phyloP scores from a whole-genome alignment of 2,888 invertebrate species.

The Crioceris asparagi region DNA sequence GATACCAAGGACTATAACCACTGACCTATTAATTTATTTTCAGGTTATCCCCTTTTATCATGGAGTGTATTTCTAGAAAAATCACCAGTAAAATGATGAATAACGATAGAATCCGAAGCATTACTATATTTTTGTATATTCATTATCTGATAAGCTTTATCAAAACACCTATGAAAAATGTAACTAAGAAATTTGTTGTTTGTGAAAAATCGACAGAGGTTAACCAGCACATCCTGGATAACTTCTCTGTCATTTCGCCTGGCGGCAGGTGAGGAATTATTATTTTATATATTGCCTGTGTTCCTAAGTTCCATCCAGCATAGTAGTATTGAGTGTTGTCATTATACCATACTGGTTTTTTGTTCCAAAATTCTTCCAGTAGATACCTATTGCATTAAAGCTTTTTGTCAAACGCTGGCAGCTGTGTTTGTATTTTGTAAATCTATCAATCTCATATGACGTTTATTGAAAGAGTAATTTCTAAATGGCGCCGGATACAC shows the following conservation, averaged over 20 bases:
- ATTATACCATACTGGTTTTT: no score
- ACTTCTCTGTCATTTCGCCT: slow-evolving; percentile 23
- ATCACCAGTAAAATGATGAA: slow-evolving; percentile 12
- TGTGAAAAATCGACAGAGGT: slow-evolving; percentile 29
- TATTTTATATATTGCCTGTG: slow-evolving; percentile 5
- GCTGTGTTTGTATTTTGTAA: no score
- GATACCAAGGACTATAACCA: no score
- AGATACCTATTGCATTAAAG: no score
- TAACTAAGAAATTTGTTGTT: slow-evolving; percentile 26
- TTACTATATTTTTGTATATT: slow-evolving; percentile 29
- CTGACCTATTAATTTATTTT: slow-evolving; percentile 11
- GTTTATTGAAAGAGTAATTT: no score
- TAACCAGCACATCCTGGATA: slow-evolving; percentile 28
- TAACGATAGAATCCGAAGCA: slow-evolving; percentile 20
- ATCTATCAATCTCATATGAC: no score
- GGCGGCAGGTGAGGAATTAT: slow-evolving; percentile 21
- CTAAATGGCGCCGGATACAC: no score
- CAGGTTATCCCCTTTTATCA: slow-evolving; percentile 22
- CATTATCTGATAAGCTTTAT: slow-evolving; percentile 30
- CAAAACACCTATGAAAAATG: slow-evolving; percentile 21
- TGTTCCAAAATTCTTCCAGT: no score
- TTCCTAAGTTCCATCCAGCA: no score
- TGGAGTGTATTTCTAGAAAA: slow-evolving; percentile 19
- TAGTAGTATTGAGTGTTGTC: background rate
- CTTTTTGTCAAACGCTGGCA: no score